Percentiles rank a stretch among this genome's conserved stretches.
phyloP scores from a whole-genome alignment of 2,113 vertebrate species.

The Anarrhichthys ocellatus region DNA sequence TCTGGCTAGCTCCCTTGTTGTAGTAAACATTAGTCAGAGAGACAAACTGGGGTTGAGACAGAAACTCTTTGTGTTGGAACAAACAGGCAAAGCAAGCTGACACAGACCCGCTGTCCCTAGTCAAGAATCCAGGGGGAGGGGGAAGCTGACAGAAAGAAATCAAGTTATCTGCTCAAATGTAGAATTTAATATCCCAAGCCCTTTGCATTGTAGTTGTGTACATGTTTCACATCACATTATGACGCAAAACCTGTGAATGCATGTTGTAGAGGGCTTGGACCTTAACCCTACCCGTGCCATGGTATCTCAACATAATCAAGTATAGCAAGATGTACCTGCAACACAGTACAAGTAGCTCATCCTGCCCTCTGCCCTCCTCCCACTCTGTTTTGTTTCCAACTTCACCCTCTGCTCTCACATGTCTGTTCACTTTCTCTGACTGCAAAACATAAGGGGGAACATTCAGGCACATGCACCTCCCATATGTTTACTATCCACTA shows the following conservation, averaged over 20 bases:
- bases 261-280: background rate
- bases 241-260: constrained; percentile 6
- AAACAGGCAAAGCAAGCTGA: constrained; percentile 64
- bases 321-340: constrained; percentile 30
- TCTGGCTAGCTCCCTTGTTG: constrained; percentile 1
- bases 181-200: background rate
- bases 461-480: constrained; percentile 70
- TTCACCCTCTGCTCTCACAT: constrained; percentile 72
- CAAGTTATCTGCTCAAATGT: background rate
- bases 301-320: constrained; percentile 35
- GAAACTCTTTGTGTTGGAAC: constrained; percentile 46
- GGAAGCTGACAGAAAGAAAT: background rate
- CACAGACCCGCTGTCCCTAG: constrained; percentile 35
- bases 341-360: background rate
- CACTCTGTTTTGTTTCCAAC: constrained; percentile 23
- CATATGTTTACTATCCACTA: constrained; percentile 71
- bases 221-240: background rate
- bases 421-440: constrained; percentile 50
- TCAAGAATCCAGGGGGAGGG: background rate
- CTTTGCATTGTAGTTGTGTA: background rate
- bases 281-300: constrained; percentile 32
- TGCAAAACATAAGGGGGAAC: constrained; percentile 50
- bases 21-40: constrained; percentile 12
- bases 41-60: constrained; percentile 57
- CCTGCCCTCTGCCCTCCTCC: constrained; percentile 7